Percentiles rank a stretch among this genome's conserved stretches.
Conservation (phyloP, 1,140 invertebrate genomes). For the Phymastichus coffea region DNA sequence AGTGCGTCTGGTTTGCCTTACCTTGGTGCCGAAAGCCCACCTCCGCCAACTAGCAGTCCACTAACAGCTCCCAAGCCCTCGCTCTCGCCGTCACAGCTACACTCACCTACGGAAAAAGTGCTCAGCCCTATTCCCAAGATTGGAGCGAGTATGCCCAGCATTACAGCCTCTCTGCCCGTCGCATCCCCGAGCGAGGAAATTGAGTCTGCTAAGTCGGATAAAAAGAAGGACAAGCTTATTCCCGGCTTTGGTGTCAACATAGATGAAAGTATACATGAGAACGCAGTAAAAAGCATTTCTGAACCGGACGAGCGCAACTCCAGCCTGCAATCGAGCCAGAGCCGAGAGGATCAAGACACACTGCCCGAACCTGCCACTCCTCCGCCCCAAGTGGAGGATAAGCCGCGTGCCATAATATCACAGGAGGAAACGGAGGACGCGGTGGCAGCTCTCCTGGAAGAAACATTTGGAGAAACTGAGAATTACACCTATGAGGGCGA, state of each 20-base stretch:
- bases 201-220: slow-evolving; percentile 43
- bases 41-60: slow-evolving; percentile 51
- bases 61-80: slow-evolving; percentile 41
- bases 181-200: slow-evolving; percentile 16
- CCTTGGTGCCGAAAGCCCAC: slow-evolving; percentile 47
- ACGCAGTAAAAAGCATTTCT: slow-evolving; percentile 74
- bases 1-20: slow-evolving; percentile 39
- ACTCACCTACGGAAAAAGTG: slow-evolving; percentile 53
- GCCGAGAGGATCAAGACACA: slow-evolving; percentile 45
- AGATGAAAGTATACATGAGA: slow-evolving; percentile 75
- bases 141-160: slow-evolving; percentile 41
- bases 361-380: slow-evolving; percentile 36
- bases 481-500: slow-evolving; percentile 59
- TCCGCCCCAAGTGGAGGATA: slow-evolving; percentile 64
- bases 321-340: slow-evolving; percentile 41
- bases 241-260: slow-evolving; percentile 69
- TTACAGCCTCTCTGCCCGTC: slow-evolving; percentile 23
- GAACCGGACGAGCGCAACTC: slow-evolving; percentile 58
- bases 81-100: slow-evolving; percentile 49
- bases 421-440: slow-evolving; percentile 92
- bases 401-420: slow-evolving; percentile 80
- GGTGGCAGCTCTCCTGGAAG: slow-evolving; percentile 80
- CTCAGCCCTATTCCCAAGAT: slow-evolving; percentile 63
- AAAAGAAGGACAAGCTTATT: slow-evolving; percentile 66
- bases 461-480: slow-evolving; percentile 72